These are phyloP conservation scores for Ancistrus triradiatus DNA, from an alignment of 2,113 vertebrate genomes.

Conservation along the genomic window DNA sequence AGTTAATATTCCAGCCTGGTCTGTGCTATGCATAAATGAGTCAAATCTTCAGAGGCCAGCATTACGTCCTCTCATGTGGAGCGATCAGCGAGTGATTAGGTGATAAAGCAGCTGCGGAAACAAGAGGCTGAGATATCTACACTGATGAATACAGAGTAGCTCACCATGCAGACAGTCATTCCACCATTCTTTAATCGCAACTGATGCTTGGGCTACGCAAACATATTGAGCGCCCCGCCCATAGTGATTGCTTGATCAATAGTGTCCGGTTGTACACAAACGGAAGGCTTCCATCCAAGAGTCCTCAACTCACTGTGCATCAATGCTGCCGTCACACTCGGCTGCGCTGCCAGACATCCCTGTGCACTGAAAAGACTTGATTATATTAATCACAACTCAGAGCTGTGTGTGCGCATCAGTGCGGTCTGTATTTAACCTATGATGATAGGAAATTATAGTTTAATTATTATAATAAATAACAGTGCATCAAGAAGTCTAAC, in stretches of 20 bases:
- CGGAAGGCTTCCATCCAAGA: conserved; percentile 16
- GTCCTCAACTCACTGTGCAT: conserved; percentile 22
- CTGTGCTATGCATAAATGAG: conserved; percentile 17
- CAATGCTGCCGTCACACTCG: conserved; percentile 32
- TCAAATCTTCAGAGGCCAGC: conserved; percentile 1
- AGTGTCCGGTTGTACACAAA: conserved; percentile 25
- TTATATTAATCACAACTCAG: conserved; percentile 1
- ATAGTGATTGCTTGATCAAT: conserved; percentile 38
- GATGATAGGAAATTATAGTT: neutral
- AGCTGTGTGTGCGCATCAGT: neutral
- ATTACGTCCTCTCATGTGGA: neutral
- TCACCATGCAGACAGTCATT: conserved; percentile 1
- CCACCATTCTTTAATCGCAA: conserved; percentile 31
- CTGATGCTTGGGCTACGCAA: conserved; percentile 36
- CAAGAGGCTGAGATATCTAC: conserved; percentile 6
- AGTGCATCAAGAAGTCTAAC: neutral
- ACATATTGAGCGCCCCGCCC: conserved; percentile 38
- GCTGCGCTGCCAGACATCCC: neutral
- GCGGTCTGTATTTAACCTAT: neutral
- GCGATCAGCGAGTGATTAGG: conserved; percentile 26
- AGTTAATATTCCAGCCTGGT: conserved; percentile 5
- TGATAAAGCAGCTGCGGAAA: conserved; percentile 4
- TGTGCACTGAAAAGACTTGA: conserved; percentile 1
- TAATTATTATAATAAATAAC: neutral
- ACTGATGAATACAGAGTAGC: conserved; percentile 16